Conservation (phyloP, 2,113 vertebrate genomes). For the Oreochromis niloticus region DNA sequence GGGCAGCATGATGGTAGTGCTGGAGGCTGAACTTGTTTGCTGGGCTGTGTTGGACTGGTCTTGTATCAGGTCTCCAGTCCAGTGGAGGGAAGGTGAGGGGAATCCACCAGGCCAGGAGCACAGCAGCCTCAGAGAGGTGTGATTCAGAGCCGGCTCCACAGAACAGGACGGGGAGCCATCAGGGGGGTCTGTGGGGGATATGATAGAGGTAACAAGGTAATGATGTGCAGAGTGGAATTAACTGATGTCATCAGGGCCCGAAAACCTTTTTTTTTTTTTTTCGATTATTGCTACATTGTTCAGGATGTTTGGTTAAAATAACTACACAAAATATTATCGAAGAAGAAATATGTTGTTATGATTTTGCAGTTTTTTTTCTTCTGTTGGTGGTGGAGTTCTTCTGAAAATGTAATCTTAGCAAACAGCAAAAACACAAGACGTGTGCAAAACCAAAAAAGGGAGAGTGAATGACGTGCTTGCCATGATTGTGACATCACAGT, state of each 20-base stretch:
- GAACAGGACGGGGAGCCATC: background rate
- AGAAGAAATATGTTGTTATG: background rate
- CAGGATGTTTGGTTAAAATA: background rate
- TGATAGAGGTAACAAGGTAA: background rate
- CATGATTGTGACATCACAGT: conserved; percentile 56
- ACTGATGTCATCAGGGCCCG: background rate
- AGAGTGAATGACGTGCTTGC: conserved; percentile 45
- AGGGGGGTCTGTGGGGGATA: background rate
- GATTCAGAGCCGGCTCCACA: background rate
- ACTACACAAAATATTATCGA: background rate
- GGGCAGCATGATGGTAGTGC: conserved; percentile 39
- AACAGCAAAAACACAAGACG: background rate
- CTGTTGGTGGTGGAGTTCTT: background rate
- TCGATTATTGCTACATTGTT: background rate
- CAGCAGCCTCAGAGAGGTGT: background rate
- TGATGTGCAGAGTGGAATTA: background rate
- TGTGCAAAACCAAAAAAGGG: background rate
- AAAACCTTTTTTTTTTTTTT: background rate
- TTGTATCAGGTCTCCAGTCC: conserved; percentile 65
- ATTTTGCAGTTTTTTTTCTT: background rate
- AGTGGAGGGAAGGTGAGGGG: conserved; percentile 62
- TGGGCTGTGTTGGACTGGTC: background rate
- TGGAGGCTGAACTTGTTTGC: background rate
- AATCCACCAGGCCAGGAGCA: conserved; percentile 27
- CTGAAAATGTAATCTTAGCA: background rate